Evolutionary conservation across 2,113 vertebrate species (phyloP), one percentile per base, ranked within the genome.

Genomic region (Paedocypris sp.): DNA sequence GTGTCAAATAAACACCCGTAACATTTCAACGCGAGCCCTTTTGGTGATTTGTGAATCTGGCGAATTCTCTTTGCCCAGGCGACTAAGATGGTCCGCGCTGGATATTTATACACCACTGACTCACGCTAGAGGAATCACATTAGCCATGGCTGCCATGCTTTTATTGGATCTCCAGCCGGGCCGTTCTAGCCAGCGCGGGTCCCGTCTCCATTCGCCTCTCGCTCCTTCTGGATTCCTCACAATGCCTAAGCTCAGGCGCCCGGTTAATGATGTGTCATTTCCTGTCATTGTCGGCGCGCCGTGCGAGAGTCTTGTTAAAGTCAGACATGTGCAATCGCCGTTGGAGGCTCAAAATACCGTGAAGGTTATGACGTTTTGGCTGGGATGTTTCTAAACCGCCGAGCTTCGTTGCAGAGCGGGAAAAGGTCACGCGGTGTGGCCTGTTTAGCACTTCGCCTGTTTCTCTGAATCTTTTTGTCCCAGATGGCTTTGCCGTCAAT

Each of bases 31-130:
- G 20, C 39, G 41, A 60, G 62, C 57, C 20, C 53, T 60, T 64
- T 65, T 56, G 41, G 62, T 69, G 67, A 69, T 69, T 69, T 69
- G 62, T 69, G 62, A 65, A 57, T 57, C 53, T 57, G 15, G 51
- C 39, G 51, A 60, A 71, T 64, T 33, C 36, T 32, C 2, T 19
- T 43, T 39, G 31, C 51, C 48, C 43, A 8, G 39, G 12, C 48
- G 38, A 41, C 18, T 22, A 32, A 52, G n/a, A 45, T 28, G 15
- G 53, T 31, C 29, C 57, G 39, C 32, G 67, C 58, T 71, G 63
- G 67, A 46, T 75, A 71, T 71, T 71, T 71, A 71, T 71, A 67
- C 50, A 50, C 39, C 25, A 53, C 53, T 71, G 64, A 71, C 49
- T 71, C 69, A 67, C 12, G 18, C 54, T 23, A 23, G n/a, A 67